Evolutionary conservation across 2,113 vertebrate genomes (phyloP), one percentile per base, ranked within the genome.

Genomic region (Peromyscus californicus): DNA sequence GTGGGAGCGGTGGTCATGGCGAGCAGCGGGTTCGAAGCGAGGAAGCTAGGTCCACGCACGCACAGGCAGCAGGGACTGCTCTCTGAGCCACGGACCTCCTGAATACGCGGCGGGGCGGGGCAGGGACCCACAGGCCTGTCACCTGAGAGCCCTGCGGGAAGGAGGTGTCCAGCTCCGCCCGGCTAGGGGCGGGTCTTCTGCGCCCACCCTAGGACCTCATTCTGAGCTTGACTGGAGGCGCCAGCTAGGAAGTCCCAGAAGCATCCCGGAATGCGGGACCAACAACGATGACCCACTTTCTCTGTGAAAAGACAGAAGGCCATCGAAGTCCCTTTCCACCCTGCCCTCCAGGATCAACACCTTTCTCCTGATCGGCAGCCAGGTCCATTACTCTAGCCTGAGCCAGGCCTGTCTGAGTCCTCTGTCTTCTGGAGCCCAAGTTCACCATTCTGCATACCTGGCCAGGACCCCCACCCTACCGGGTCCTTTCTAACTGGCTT

Each of bases 1-100:
- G 72, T 97, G 83, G 98, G 98, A 94, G 97, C 92, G 93, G 97
- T 78, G 98, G 98, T 99, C 99, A 99, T 99, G 98, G 98, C 98
- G 70, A 96, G 95, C 93, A 97, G 97, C 98, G 91, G 98, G 95
- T 89, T 97, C 97, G 95, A 61, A 97, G 98, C 76, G 42, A 57
- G 7, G 61, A 39, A 3, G 26, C 39, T 1, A 42, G 54, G 33
- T 57, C 42, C 93, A 4, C 24, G 39, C 24, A 65, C 75, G 59
- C 90, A 85, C 90, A 10, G 78, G 89, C 75, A 59, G 70, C 83
- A 1, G 61, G 86, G 78, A 93, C 86, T 79, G 88, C n/a, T 90
- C 61, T 57, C 4, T 48, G 92, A 48, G 87, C 36, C 4, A 69
- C 11, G 57, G 59, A 75, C 83, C 92, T 98, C 96, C 98, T 57